Conservation (phyloP, 1,140 invertebrate species). For the Bombus picipes region DNA sequence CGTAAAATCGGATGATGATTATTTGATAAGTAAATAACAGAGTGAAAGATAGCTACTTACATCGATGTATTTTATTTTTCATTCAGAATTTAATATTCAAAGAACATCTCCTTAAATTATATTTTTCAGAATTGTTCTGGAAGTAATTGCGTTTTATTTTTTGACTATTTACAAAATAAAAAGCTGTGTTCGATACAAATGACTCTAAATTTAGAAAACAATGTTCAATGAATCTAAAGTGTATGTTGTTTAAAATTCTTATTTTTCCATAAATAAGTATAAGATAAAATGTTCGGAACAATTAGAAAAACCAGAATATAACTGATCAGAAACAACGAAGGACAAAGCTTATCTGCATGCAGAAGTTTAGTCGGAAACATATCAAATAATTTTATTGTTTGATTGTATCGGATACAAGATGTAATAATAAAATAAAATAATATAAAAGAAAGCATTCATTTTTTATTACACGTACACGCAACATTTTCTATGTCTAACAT, state of each 20-base stretch:
- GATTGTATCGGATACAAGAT: background rate
- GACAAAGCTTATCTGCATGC: background rate
- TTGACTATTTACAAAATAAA: background rate
- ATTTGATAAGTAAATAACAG: background rate
- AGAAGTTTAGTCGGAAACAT: background rate
- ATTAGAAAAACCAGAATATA: background rate
- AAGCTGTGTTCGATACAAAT: background rate
- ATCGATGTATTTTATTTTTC: background rate
- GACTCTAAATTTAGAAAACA: too few species aligned
- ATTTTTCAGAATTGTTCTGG: background rate
- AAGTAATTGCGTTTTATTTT: background rate
- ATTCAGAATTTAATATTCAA: background rate
- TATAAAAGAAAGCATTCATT: background rate
- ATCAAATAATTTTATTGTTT: background rate
- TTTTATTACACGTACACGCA: background rate
- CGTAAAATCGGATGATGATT: background rate
- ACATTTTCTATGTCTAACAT: background rate
- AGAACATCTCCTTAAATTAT: background rate
- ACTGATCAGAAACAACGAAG: background rate
- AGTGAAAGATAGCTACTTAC: background rate
- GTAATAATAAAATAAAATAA: slow-evolving; percentile 2
- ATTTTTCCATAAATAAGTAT: background rate
- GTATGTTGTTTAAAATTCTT: too few species aligned
- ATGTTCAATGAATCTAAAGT: too few species aligned
- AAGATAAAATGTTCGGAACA: background rate